Percentiles rank a stretch among this genome's conserved stretches.
phyloP scores from a whole-genome alignment of 1,140 invertebrate species.

The Heliconius eleuchia region DNA sequence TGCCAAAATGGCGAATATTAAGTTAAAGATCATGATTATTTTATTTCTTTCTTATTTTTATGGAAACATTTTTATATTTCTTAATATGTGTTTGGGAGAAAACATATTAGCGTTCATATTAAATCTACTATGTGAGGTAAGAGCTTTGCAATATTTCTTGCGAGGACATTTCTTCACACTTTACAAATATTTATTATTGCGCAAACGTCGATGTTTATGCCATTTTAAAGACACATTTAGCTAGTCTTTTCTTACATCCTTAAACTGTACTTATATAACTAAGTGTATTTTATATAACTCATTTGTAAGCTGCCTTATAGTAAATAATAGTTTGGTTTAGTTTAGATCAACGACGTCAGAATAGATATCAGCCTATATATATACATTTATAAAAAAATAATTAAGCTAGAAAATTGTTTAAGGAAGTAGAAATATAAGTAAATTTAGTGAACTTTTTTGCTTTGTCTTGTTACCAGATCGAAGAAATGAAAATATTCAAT shows the following conservation, averaged over 20 bases:
- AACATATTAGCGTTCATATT: constrained; percentile 21
- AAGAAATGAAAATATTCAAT: too few relatives aligned
- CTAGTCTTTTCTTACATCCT: neutral
- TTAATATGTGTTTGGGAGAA: constrained; percentile 12
- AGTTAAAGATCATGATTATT: too few relatives aligned
- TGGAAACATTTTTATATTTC: neutral
- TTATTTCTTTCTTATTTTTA: neutral
- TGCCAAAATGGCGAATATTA: neutral
- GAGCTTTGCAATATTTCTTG: constrained; percentile 20
- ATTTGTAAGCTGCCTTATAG: neutral
- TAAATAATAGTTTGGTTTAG: too few relatives aligned
- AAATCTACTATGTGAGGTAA: constrained; percentile 31
- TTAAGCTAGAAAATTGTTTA: too few relatives aligned
- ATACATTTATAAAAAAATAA: too few relatives aligned
- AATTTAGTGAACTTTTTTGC: too few relatives aligned
- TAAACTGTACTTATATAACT: neutral
- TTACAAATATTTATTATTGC: constrained; percentile 27
- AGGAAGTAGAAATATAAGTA: too few relatives aligned
- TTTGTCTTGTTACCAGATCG: too few relatives aligned
- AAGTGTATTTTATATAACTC: neutral
- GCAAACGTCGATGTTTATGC: constrained; percentile 26
- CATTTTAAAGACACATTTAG: constrained; percentile 26
- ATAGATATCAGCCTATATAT: too few relatives aligned
- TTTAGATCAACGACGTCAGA: too few relatives aligned
- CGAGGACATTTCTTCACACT: constrained; percentile 32